Evolutionary conservation across 2,113 vertebrate genomes (phyloP).

Genomic region (Tursiops truncatus): DNA sequence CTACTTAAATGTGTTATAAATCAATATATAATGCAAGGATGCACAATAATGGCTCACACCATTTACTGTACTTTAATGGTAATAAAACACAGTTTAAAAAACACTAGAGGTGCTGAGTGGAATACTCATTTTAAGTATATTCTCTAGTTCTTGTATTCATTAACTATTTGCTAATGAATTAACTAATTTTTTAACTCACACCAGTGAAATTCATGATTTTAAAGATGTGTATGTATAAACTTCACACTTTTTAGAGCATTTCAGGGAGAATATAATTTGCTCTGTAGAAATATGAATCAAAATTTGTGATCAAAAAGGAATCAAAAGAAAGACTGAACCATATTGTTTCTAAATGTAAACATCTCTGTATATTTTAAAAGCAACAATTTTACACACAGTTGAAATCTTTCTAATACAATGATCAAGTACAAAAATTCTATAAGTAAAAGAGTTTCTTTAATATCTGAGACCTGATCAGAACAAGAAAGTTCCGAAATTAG

Average conservation of each 20-base stretch:
- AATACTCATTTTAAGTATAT: neutral
- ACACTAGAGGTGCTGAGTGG: neutral
- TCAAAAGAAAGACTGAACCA: neutral
- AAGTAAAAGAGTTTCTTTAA: neutral
- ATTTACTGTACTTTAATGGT: neutral
- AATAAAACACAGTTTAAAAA: neutral
- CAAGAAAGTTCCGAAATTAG: neutral
- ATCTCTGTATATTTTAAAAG: slow-evolving; percentile 13
- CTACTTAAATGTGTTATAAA: slow-evolving; percentile 64
- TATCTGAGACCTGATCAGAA: neutral
- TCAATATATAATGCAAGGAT: neutral
- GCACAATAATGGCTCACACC: neutral
- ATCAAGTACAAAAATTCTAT: neutral
- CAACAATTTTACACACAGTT: neutral
- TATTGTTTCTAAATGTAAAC: slow-evolving; percentile 16
- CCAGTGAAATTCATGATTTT: slow-evolving; percentile 6
- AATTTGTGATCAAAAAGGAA: neutral
- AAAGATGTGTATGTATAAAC: neutral
- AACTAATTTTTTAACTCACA: neutral
- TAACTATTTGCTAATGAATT: neutral
- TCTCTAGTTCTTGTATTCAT: slow-evolving; percentile 3
- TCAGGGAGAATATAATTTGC: neutral
- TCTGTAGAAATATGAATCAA: neutral
- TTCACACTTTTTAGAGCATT: neutral
- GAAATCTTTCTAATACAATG: neutral